A percentile compares a stretch with the other conserved stretches of the same genome.
Conservation (phyloP, 2,113 vertebrate genomes). For the Deroptyus accipitrinus region DNA sequence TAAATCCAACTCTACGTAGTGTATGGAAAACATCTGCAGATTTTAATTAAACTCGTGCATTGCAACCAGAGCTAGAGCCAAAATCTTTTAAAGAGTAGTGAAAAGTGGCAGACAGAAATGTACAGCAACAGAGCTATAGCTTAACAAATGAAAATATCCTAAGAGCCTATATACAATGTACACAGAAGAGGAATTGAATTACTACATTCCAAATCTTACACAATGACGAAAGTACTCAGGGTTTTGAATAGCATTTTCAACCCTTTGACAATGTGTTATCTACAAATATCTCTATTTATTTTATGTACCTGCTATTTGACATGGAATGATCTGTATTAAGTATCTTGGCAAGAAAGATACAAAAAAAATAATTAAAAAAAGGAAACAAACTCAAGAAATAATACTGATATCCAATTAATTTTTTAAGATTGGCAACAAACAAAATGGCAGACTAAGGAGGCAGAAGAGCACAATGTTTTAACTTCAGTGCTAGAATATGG, state of each 20-base stretch:
- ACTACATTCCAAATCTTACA: neutral
- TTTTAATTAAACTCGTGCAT: slow-evolving; percentile 17
- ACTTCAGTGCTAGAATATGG: neutral
- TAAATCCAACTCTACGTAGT: neutral
- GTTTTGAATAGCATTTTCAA: neutral
- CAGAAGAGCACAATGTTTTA: neutral
- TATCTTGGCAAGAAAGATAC: neutral
- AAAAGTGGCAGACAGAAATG: neutral
- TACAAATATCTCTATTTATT: neutral
- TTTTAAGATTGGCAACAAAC: neutral
- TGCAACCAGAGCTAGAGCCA: neutral
- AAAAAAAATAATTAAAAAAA: neutral
- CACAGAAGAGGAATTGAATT: neutral
- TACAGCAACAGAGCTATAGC: neutral
- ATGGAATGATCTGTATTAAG: neutral
- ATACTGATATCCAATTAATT: neutral
- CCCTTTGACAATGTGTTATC: neutral
- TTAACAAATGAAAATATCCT: neutral
- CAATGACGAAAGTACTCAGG: neutral
- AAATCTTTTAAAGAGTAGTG: neutral
- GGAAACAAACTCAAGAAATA: neutral
- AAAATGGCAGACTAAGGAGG: neutral
- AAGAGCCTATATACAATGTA: neutral
- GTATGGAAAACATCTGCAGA: neutral
- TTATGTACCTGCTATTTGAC: neutral